Conservation (phyloP, 2,113 vertebrate genomes). For the Poeciliopsis prolifica region DNA sequence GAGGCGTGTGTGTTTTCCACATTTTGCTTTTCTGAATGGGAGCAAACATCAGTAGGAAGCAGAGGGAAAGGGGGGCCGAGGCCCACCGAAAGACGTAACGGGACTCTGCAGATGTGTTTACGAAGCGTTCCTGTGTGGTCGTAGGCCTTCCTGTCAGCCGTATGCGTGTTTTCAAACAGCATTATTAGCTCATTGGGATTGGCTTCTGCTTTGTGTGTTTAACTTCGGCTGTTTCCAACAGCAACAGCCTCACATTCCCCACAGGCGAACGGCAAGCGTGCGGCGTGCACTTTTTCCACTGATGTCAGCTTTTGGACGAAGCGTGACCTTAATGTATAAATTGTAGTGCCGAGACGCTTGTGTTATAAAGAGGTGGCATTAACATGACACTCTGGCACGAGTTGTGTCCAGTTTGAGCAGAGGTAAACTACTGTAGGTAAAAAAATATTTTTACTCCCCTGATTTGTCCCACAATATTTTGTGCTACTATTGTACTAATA, state of each 20-base stretch:
- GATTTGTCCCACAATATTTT: no score
- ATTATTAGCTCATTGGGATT: slow-evolving; percentile 60
- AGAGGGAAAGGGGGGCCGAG: slow-evolving; percentile 40
- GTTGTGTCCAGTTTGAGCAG: slow-evolving; percentile 38
- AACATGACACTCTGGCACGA: slow-evolving; percentile 33
- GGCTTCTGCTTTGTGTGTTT: slow-evolving; percentile 32
- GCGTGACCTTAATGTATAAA: slow-evolving; percentile 47
- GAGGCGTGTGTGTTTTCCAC: slow-evolving; percentile 65
- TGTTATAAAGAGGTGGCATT: slow-evolving; percentile 26
- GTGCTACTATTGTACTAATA: no score
- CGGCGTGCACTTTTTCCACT: slow-evolving; percentile 58
- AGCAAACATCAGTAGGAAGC: slow-evolving; percentile 43
- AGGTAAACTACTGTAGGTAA: slow-evolving; percentile 14
- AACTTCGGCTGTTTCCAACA: slow-evolving; percentile 56
- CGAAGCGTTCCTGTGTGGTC: not conserved
- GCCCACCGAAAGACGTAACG: slow-evolving; percentile 58
- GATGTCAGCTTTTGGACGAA: slow-evolving; percentile 60
- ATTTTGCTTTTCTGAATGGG: slow-evolving; percentile 67
- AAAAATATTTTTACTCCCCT: no score
- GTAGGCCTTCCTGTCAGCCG: not conserved
- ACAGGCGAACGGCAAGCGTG: slow-evolving; percentile 39
- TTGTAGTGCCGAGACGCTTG: slow-evolving; percentile 25
- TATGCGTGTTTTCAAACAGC: slow-evolving; percentile 18
- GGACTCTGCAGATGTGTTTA: slow-evolving; percentile 17
- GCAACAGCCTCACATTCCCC: slow-evolving; percentile 51